Evolutionary conservation across 2,113 vertebrate genomes (phyloP), one percentile per base, ranked within the genome.

Genomic region (Aplodontia rufa): DNA sequence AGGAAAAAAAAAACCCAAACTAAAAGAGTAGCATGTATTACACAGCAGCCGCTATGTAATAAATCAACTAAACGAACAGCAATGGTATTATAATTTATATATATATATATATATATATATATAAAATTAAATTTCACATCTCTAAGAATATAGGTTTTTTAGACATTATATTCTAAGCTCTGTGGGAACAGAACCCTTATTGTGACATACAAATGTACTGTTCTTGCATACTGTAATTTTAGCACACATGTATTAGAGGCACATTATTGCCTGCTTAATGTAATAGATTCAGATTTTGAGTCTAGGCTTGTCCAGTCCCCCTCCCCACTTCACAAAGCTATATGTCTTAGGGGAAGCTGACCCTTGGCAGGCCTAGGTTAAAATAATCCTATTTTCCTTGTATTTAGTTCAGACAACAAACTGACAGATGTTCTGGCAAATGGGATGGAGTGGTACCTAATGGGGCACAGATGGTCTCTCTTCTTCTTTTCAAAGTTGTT

Each of bases 1-100:
- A 95, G 40, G 53, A 74, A 95, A 94, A 91, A 26, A 79, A 85
- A n/a, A n/a, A n/a, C n/a, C 53, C 32, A 88, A 62, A 71, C 58
- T 78, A 60, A 66, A 66, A 92, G 28, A 45, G 22, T 49, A 64
- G 62, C n/a, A 9, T 71, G 32, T 40, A 35, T 47, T 45, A 68
- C 24, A 32, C 42, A 47, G n/a, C 13, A 81, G 51, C 86, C 19
- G 51, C 86, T 14, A 74, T 88, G 53, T 35, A 45, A 14, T 68
- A 90, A 88, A 78, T 79, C 68, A 85, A 71, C 47, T 19, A 28
- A 92, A 84, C 66, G 78, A 40, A 45, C 40, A 66, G 22, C 19
- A 82, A 16, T 58, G 49, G 53, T 37, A 32, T 30, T 62, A 75
- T 58, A 80, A 40, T 85, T 95, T 81, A 91, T 72, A 72, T 37